phyloP scores from a whole-genome alignment of 2,888 invertebrate genomes.

The Athrips mouffetella region DNA sequence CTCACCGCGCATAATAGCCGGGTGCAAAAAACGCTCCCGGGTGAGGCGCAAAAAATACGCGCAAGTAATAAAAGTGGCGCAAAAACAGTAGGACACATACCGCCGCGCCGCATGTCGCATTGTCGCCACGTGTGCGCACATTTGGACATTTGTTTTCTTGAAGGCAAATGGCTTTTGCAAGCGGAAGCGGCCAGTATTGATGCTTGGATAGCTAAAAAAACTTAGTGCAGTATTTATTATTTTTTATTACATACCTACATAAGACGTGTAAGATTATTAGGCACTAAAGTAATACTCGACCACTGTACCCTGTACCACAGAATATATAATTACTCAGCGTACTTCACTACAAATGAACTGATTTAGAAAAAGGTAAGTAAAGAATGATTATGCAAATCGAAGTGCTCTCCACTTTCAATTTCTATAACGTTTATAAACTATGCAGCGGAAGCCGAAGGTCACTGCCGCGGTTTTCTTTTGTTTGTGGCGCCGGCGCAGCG shows the following conservation, averaged over 20 bases:
- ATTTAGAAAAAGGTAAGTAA: neutral
- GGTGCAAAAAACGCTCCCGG: constrained; percentile 32
- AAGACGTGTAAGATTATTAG: no score
- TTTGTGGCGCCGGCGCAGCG: neutral
- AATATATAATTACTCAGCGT: no score
- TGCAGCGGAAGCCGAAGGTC: constrained; percentile 5
- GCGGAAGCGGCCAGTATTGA: constrained; percentile 5
- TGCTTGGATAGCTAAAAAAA: constrained; percentile 2
- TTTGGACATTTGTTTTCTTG: constrained; percentile 2
- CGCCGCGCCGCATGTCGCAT: constrained; percentile 26
- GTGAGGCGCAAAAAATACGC: constrained; percentile 14
- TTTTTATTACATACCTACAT: no score
- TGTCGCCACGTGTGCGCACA: constrained; percentile 42
- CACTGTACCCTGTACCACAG: no score
- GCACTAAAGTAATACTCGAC: no score
- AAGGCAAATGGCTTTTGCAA: constrained; percentile 1
- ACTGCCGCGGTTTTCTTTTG: neutral
- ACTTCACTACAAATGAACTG: no score
- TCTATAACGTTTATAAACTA: neutral
- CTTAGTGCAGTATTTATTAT: neutral
- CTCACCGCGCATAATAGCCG: constrained; percentile 40
- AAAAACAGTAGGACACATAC: constrained; percentile 19
- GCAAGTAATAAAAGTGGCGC: constrained; percentile 17
- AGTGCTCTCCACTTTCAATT: constrained; percentile 1
- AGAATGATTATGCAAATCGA: constrained; percentile 1